These are phyloP conservation scores for Acipenser ruthenus DNA, from an alignment of 2,797 vertebrate species.

Conservation along the genomic window DNA sequence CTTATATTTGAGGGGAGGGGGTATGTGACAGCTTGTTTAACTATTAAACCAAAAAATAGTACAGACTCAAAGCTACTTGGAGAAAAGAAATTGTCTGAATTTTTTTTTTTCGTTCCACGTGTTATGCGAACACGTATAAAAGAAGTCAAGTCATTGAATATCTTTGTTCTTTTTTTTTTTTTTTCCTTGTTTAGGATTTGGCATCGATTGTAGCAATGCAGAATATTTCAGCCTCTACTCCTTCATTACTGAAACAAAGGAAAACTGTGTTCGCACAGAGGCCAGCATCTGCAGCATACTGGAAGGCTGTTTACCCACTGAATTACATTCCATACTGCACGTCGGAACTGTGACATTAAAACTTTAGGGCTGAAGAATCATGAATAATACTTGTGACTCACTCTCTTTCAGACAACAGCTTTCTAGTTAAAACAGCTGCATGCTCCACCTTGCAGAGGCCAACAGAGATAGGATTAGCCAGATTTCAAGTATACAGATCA, in stretches of 20 bases:
- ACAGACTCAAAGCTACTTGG: constrained; percentile 7
- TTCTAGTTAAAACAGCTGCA: too few relatives aligned
- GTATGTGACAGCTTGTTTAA: too few relatives aligned
- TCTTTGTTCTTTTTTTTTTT: constrained; percentile 36
- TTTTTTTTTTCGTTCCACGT: constrained; percentile 39
- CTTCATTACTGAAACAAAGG: constrained; percentile 46
- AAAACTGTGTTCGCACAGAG: constrained; percentile 50
- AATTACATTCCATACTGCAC: constrained; percentile 22
- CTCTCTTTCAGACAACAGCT: constrained; percentile 6
- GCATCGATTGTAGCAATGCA: constrained; percentile 16
- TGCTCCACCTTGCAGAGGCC: not conserved
- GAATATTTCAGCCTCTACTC: constrained; percentile 8
- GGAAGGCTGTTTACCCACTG: constrained; percentile 48
- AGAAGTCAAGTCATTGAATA: constrained; percentile 49
- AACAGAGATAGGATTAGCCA: not conserved
- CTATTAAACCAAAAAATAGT: too few relatives aligned
- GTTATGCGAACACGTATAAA: constrained; percentile 31
- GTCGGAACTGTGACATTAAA: constrained; percentile 22
- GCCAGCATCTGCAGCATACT: constrained; percentile 51
- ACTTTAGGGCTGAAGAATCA: constrained; percentile 11
- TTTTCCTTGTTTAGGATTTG: constrained; percentile 31
- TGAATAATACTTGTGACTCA: constrained; percentile 4
- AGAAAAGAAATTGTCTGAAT: constrained; percentile 18
- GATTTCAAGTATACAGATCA: too few relatives aligned
- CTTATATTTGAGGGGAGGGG: too few relatives aligned